phyloP scores from a whole-genome alignment of 2,888 invertebrate genomes.

The Dicycla oo region DNA sequence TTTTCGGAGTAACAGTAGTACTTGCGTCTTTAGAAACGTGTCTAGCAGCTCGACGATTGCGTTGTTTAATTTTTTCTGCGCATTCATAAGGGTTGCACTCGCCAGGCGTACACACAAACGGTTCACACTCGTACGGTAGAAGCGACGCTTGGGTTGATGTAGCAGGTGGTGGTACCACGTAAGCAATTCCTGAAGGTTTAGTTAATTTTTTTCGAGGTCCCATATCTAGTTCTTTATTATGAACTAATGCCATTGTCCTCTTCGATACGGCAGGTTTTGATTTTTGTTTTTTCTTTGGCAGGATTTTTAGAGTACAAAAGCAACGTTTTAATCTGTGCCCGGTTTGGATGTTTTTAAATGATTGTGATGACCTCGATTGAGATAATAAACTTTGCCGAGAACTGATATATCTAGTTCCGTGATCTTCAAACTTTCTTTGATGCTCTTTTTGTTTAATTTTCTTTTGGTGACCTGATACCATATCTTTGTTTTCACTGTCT shows the following conservation, averaged over 20 bases:
- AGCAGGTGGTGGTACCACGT: conserved; percentile 32
- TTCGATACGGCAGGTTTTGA: conserved; percentile 34
- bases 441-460: conserved; percentile 20
- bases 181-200: conserved; percentile 32
- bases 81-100: conserved; percentile 69
- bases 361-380: conserved; percentile 42
- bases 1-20: conserved; percentile 25
- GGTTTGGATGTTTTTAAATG: conserved; percentile 37
- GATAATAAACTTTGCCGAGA: conserved; percentile 27
- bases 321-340: conserved; percentile 63
- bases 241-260: conserved; percentile 43
- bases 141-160: conserved; percentile 30
- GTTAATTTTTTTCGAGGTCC: conserved; percentile 18
- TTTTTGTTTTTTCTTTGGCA: conserved; percentile 51
- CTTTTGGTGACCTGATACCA: conserved; percentile 2
- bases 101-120: conserved; percentile 65
- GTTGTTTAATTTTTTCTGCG: conserved; percentile 43
- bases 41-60: conserved; percentile 8
- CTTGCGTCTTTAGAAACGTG: conserved; percentile 37
- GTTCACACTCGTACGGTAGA: conserved; percentile 69
- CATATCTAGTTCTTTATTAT: conserved; percentile 3
- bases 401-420: neutral
- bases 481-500: conserved; percentile 10
- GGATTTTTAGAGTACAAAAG: conserved; percentile 70
- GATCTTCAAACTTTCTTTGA: conserved; percentile 13